phyloP scores from a whole-genome alignment of 2,113 vertebrate genomes.

The Redunca redunca region DNA sequence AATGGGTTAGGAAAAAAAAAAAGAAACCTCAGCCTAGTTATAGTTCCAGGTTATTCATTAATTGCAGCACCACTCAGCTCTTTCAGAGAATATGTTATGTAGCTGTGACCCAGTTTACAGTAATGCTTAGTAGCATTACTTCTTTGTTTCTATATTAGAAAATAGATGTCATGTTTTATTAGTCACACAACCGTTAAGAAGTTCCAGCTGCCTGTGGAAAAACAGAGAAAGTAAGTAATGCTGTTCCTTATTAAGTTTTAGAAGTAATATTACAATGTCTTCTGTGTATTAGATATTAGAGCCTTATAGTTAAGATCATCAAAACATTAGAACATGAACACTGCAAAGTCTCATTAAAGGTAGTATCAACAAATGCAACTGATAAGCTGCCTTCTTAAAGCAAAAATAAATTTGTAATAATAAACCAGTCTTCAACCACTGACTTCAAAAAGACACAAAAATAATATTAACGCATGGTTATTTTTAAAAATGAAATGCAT shows the following conservation, averaged over 20 bases:
- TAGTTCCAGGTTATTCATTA: slow-evolving; percentile 25
- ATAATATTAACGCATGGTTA: background rate
- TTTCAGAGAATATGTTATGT: background rate
- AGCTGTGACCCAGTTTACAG: slow-evolving; percentile 40
- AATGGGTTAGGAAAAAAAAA: background rate
- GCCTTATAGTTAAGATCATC: background rate
- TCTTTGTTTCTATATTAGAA: slow-evolving; percentile 45
- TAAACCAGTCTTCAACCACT: background rate
- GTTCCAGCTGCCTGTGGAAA: background rate
- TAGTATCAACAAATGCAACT: background rate
- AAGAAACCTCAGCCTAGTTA: background rate
- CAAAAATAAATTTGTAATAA: background rate
- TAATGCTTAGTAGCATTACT: slow-evolving; percentile 11
- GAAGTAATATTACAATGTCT: background rate
- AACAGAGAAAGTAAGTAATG: background rate
- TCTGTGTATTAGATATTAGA: background rate
- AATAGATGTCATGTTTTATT: slow-evolving; percentile 37
- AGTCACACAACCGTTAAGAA: slow-evolving; percentile 10
- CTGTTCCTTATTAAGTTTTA: background rate
- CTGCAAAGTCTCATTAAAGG: background rate
- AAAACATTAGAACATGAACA: background rate
- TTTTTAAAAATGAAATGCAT: background rate
- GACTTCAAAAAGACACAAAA: background rate
- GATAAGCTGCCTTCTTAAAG: background rate
- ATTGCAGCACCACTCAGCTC: background rate